Evolutionary conservation across 2,888 invertebrate species (phyloP).

Genomic region (Tanypteryx hageni): DNA sequence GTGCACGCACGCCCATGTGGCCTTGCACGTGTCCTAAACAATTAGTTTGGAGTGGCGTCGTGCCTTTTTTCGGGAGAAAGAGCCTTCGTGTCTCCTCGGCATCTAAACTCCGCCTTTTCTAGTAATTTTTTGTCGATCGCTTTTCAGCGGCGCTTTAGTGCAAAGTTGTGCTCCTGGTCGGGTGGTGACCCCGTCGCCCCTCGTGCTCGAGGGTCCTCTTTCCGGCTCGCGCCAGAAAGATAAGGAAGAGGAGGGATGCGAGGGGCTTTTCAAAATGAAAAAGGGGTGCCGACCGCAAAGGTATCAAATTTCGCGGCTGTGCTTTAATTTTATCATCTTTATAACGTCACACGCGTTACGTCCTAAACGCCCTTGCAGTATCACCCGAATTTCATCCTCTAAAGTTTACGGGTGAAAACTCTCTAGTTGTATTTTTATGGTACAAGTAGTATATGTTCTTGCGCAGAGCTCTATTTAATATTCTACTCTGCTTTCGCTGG

Average conservation of each 20-base stretch:
- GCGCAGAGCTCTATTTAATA: too few species aligned
- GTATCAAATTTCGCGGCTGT: neutral
- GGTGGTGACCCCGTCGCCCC: too few species aligned
- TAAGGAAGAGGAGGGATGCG: neutral
- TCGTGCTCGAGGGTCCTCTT: too few species aligned
- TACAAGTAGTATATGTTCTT: too few species aligned
- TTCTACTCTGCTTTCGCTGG: too few species aligned
- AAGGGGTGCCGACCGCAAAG: neutral
- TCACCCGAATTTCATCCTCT: neutral
- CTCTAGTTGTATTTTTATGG: too few species aligned
- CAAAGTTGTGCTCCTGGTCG: too few species aligned
- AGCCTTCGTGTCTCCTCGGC: neutral
- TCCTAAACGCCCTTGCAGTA: neutral
- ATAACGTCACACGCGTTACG: neutral
- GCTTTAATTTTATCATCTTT: slow-evolving; percentile 13
- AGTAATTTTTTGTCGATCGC: neutral
- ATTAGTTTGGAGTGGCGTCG: slow-evolving; percentile 38
- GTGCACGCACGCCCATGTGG: neutral
- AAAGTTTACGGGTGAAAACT: too few species aligned
- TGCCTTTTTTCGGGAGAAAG: neutral
- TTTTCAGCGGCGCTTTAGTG: neutral
- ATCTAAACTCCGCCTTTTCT: neutral
- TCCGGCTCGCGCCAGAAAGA: too few species aligned
- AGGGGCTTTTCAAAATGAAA: neutral
- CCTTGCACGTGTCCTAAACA: slow-evolving; percentile 62